These are phyloP conservation scores for Tonatia bakeri DNA, from an alignment of 2,113 vertebrate genomes.

Conservation along the genomic window DNA sequence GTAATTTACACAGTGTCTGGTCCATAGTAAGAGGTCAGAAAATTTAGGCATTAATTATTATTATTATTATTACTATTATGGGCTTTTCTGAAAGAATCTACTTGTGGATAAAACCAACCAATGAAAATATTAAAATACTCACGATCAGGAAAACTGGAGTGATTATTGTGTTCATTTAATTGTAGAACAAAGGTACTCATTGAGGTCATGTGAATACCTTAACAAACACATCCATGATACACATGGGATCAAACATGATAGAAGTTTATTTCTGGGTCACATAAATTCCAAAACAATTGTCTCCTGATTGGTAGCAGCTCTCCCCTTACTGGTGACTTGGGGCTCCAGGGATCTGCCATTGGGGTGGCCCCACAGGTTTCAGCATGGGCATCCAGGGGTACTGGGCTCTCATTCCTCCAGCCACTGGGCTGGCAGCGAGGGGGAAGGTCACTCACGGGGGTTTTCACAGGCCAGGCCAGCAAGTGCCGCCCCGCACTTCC, in stretches of 20 bases:
- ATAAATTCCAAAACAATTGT: neutral
- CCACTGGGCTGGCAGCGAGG: too few species aligned
- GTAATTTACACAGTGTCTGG: neutral
- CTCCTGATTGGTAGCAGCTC: neutral
- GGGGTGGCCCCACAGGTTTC: neutral
- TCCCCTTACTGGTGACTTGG: neutral
- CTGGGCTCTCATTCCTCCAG: neutral
- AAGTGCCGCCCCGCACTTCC: rapidly evolving
- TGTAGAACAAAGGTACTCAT: neutral
- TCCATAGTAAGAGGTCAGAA: neutral
- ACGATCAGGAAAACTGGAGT: neutral
- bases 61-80: neutral
- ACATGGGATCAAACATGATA: neutral
- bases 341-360: neutral
- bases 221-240: neutral
- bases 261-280: neutral
- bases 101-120: neutral
- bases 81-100: neutral
- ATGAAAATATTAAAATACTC: neutral
- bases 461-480: neutral
- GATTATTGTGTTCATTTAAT: neutral
- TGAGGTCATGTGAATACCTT: neutral
- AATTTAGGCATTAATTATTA: neutral
- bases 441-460: neutral
- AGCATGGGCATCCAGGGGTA: rapidly evolving